These are phyloP conservation scores for Saccopteryx bilineata DNA, from an alignment of 2,113 vertebrate species.

Conservation along the genomic window DNA sequence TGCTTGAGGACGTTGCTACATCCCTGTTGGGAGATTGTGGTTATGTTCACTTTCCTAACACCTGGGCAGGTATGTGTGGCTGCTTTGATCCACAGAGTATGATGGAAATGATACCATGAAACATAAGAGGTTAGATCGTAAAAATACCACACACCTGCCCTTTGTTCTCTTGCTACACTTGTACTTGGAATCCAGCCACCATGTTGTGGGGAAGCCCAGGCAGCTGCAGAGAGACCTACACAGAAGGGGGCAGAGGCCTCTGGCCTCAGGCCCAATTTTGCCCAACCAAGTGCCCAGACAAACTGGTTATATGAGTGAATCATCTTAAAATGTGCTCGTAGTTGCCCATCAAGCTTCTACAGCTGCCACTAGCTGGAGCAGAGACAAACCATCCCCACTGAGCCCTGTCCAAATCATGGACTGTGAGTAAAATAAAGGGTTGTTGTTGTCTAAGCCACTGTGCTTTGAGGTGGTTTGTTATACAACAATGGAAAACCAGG, in stretches of 20 bases:
- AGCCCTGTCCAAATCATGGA: neutral
- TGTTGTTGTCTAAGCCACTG: neutral
- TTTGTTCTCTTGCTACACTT: neutral
- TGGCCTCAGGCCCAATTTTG: neutral
- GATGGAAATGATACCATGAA: neutral
- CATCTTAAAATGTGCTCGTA: neutral
- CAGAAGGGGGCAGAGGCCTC: neutral
- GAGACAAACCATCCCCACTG: neutral
- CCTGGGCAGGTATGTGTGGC: neutral
- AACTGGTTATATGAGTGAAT: neutral
- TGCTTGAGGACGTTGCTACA: fast-evolving
- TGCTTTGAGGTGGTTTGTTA: neutral
- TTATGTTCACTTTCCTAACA: neutral
- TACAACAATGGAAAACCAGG: neutral
- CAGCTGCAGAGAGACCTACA: neutral
- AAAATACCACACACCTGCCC: neutral
- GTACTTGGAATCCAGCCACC: neutral
- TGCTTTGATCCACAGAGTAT: neutral
- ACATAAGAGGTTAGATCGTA: neutral
- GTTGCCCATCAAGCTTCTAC: neutral
- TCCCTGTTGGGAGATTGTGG: neutral
- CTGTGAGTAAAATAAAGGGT: neutral
- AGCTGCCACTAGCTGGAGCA: neutral
- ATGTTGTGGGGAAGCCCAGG: neutral
- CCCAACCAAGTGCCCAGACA: neutral